Percentiles rank a stretch among this genome's conserved stretches.
phyloP scores from a whole-genome alignment of 1,140 invertebrate species.

The Diachasma alloeum region DNA sequence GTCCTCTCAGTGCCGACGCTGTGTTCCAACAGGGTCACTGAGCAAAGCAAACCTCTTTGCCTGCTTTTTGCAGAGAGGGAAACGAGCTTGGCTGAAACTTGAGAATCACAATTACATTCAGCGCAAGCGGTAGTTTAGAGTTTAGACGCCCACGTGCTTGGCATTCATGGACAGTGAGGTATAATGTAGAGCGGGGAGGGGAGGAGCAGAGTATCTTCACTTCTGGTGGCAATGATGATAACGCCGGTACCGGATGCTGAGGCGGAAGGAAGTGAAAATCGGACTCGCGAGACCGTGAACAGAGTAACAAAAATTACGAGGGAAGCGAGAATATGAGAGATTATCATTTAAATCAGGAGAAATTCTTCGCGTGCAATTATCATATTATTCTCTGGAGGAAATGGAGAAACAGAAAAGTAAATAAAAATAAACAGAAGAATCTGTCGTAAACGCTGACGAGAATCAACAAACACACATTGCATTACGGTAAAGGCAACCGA shows the following conservation, averaged over 20 bases:
- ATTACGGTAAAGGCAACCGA: too few species aligned
- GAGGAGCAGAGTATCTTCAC: not conserved
- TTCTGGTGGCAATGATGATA: not conserved
- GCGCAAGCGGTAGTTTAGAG: conserved; percentile 29
- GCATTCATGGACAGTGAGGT: conserved; percentile 20
- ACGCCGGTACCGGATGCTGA: not conserved
- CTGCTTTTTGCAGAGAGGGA: not conserved
- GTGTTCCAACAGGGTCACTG: conserved; percentile 20
- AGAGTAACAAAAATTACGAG: not conserved
- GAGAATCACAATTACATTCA: conserved; percentile 35
- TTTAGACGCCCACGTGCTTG: conserved; percentile 31
- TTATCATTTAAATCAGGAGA: not conserved
- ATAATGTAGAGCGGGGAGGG: not conserved
- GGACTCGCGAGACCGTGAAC: not conserved
- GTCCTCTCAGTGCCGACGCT: not conserved
- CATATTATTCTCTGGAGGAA: not conserved
- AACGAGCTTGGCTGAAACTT: conserved; percentile 21
- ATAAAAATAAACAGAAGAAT: too few species aligned
- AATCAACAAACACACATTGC: too few species aligned
- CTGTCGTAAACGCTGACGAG: too few species aligned
- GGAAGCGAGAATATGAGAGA: not conserved
- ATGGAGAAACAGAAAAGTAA: too few species aligned
- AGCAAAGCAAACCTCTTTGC: conserved; percentile 19
- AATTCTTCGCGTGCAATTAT: not conserved
- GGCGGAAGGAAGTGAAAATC: not conserved